Evolutionary conservation across 2,888 invertebrate genomes (phyloP).

Genomic region (Acrocyrtus sp.): DNA sequence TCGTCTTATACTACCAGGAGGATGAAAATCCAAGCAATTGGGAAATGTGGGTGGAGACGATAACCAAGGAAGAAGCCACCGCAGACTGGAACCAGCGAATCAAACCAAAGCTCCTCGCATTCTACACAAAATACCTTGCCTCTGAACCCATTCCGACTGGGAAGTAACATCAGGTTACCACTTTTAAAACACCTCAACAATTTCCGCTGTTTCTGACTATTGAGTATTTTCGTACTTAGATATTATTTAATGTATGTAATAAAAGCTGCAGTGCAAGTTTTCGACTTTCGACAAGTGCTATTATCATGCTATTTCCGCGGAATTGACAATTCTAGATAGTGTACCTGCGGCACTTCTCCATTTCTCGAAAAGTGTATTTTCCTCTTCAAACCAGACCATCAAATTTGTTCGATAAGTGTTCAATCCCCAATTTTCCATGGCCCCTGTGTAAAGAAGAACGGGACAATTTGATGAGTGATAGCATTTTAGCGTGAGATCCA

Average conservation of each 20-base stretch:
- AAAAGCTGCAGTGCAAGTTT: no score
- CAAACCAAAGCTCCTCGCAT: no score
- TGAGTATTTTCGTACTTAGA: no score
- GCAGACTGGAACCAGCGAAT: background rate
- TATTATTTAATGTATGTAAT: no score
- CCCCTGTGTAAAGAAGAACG: constrained; percentile 12
- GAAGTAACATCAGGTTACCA: no score
- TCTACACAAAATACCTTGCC: no score
- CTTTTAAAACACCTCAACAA: no score
- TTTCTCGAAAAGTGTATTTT: constrained; percentile 50
- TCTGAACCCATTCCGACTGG: no score
- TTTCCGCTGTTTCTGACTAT: no score
- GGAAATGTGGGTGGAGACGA: background rate
- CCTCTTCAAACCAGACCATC: constrained; percentile 48
- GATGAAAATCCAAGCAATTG: background rate
- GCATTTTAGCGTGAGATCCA: no score
- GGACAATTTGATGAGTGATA: no score
- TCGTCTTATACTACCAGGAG: background rate
- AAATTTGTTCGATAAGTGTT: constrained; percentile 41
- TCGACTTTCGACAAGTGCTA: background rate
- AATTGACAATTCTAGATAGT: background rate
- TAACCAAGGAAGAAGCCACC: background rate
- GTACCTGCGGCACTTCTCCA: constrained; percentile 45
- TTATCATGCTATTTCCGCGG: background rate
- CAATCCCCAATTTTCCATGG: constrained; percentile 54